phyloP scores from a whole-genome alignment of 2,888 invertebrate genomes.

The Mystacides longicornis region DNA sequence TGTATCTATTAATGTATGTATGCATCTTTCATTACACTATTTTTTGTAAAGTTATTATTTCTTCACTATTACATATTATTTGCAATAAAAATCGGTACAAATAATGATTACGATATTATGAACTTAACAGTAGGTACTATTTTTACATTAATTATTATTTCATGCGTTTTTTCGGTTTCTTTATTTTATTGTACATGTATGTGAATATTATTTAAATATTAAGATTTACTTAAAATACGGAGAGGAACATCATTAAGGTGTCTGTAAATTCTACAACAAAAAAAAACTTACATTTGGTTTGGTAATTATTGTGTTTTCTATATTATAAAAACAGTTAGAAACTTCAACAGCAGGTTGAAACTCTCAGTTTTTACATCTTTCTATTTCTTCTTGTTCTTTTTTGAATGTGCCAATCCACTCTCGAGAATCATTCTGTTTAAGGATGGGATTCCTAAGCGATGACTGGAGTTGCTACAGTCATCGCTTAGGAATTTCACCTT shows the following conservation, averaged over 20 bases:
- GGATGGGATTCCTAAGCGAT: too few relatives aligned
- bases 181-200: too few relatives aligned
- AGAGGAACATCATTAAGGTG: slow-evolving; percentile 52
- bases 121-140: not conserved
- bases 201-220: slow-evolving; percentile 51
- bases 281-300: slow-evolving; percentile 42
- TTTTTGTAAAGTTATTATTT: not conserved
- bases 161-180: too few relatives aligned
- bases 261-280: slow-evolving; percentile 31
- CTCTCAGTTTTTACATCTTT: too few relatives aligned
- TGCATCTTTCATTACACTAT: not conserved
- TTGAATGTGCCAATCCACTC: too few relatives aligned
- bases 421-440: too few relatives aligned
- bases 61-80: slow-evolving; percentile 43
- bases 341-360: too few relatives aligned
- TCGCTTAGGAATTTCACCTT: too few relatives aligned
- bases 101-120: slow-evolving; percentile 39
- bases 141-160: slow-evolving; percentile 36
- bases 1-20: not conserved
- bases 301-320: too few relatives aligned
- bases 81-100: slow-evolving; percentile 49
- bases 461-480: too few relatives aligned
- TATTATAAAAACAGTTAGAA: too few relatives aligned
- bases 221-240: slow-evolving; percentile 50
- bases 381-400: too few relatives aligned